phyloP scores from a whole-genome alignment of 53 echinoderm and acorn worm species.

The Holothuria scabra region DNA sequence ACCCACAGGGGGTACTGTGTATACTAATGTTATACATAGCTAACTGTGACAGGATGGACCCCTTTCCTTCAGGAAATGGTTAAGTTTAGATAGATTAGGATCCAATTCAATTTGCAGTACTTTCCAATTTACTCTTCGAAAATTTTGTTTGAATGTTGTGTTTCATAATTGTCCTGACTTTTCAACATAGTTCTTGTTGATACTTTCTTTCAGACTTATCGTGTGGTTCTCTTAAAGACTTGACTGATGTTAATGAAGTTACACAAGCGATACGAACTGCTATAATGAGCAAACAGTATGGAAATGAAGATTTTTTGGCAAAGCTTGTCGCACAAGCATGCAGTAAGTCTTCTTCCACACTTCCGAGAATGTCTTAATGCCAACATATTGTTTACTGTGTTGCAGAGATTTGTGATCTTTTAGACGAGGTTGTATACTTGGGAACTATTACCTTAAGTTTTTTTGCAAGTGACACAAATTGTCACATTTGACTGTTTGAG shows the following conservation, averaged over 20 bases:
- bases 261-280: slow-evolving; percentile 74
- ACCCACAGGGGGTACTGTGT: too few relatives aligned
- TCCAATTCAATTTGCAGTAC: too few relatives aligned
- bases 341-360: slow-evolving; percentile 62
- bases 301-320: slow-evolving; percentile 96
- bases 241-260: slow-evolving; percentile 73
- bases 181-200: background rate
- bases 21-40: too few relatives aligned
- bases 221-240: slow-evolving; percentile 86
- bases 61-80: too few relatives aligned
- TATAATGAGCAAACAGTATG: slow-evolving; percentile 99
- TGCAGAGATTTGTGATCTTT: background rate
- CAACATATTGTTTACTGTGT: background rate
- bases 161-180: background rate
- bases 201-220: slow-evolving; percentile 63
- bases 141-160: too few relatives aligned
- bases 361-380: background rate
- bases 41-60: too few relatives aligned
- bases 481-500: too few relatives aligned
- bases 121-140: too few relatives aligned
- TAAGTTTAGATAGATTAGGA: too few relatives aligned
- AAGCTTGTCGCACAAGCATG: slow-evolving; percentile 92
- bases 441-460: too few relatives aligned
- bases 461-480: too few relatives aligned
- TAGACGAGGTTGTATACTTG: background rate